phyloP scores from a whole-genome alignment of 2,113 vertebrate genomes.

The Condylura cristata region DNA sequence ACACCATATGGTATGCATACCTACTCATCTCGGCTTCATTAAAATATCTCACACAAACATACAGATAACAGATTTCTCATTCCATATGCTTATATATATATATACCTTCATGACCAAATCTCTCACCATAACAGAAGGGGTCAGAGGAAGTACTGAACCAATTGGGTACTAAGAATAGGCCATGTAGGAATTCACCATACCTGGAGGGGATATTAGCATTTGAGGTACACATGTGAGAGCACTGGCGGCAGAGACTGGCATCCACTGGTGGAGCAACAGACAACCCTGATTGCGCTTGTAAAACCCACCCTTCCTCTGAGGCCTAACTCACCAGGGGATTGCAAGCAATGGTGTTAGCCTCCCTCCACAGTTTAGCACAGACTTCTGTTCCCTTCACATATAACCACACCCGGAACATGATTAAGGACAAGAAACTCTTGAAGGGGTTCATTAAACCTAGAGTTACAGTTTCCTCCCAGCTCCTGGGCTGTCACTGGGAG shows the following conservation, averaged over 20 bases:
- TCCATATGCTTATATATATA: background rate
- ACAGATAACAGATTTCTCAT: background rate
- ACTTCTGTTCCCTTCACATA: background rate
- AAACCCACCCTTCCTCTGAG: background rate
- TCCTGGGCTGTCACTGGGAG: background rate
- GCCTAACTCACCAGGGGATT: background rate
- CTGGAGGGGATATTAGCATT: background rate
- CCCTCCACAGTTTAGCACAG: background rate
- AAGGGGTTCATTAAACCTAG: background rate
- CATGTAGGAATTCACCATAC: background rate
- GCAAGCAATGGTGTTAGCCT: background rate
- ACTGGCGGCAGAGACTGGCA: background rate
- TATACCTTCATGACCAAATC: background rate
- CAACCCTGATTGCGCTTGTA: background rate
- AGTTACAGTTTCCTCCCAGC: background rate
- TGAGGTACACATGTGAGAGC: background rate
- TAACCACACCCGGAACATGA: background rate
- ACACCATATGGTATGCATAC: background rate
- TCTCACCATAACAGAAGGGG: background rate
- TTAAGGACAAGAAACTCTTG: background rate
- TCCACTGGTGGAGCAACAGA: background rate
- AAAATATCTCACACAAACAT: background rate
- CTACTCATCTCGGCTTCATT: background rate
- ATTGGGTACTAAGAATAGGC: background rate
- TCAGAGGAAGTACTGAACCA: background rate